Percentiles rank a stretch among this genome's conserved stretches.
Evolutionary conservation across 2,888 invertebrate species (phyloP).

Genomic region (Onthophagus sagittarius): DNA sequence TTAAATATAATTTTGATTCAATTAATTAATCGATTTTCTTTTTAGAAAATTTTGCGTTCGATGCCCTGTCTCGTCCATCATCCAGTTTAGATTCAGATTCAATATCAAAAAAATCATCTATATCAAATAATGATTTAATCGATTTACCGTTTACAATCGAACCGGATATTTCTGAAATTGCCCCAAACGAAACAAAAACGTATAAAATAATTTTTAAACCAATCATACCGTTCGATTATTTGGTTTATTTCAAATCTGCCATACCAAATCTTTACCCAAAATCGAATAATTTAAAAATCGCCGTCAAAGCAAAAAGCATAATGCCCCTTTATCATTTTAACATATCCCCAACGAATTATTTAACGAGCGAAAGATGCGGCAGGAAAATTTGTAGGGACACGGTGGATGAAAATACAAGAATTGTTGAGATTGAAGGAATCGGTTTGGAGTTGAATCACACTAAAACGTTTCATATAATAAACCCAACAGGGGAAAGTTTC

Average conservation of each 20-base stretch:
- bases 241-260: conserved; percentile 53
- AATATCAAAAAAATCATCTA: background rate
- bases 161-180: conserved; percentile 50
- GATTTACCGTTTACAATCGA: conserved; percentile 52
- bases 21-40: conserved; percentile 1
- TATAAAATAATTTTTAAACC: conserved; percentile 57
- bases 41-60: conserved; percentile 16
- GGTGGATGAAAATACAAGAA: conserved; percentile 47
- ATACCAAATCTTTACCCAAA: conserved; percentile 53
- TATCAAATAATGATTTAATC: conserved; percentile 12
- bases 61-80: background rate
- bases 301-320: conserved; percentile 57
- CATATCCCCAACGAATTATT: conserved; percentile 62
- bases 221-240: conserved; percentile 53
- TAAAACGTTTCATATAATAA: conserved; percentile 57
- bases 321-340: conserved; percentile 70
- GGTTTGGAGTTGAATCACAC: conserved; percentile 51
- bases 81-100: background rate
- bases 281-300: conserved; percentile 39
- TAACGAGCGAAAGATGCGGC: conserved; percentile 50
- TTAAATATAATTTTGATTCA: background rate
- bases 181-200: conserved; percentile 45
- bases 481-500: conserved; percentile 61
- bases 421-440: conserved; percentile 63
- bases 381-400: conserved; percentile 47